Evolutionary conservation across 2,797 vertebrate species (phyloP).

Genomic region (Limnodromus scolopaceus): DNA sequence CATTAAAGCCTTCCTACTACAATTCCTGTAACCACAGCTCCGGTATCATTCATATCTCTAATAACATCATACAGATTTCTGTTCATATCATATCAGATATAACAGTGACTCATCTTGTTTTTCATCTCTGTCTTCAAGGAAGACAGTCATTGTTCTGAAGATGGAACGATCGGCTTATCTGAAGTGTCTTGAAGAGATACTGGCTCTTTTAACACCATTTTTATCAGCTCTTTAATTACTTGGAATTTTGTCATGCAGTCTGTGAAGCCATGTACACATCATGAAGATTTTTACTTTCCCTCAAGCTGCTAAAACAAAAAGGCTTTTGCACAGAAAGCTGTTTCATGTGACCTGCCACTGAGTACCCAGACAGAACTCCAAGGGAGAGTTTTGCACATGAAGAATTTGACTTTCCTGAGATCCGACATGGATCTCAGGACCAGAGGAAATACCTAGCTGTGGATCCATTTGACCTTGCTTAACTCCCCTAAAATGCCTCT

Average conservation of each 20-base stretch:
- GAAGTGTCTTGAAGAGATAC: slow-evolving; percentile 32
- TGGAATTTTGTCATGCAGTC: slow-evolving; percentile 35
- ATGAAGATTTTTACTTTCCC: neutral
- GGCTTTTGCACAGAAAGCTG: neutral
- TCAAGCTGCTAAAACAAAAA: neutral
- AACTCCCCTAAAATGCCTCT: neutral
- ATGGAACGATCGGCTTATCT: slow-evolving; percentile 33
- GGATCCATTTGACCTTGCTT: neutral
- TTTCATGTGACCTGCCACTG: neutral
- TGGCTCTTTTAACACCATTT: slow-evolving; percentile 15
- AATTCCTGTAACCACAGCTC: neutral
- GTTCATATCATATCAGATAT: neutral
- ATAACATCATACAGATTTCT: slow-evolving; percentile 31
- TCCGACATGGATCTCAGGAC: neutral
- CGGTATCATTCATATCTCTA: neutral
- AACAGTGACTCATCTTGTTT: slow-evolving; percentile 29
- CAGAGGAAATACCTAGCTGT: neutral
- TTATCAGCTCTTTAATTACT: slow-evolving; percentile 51
- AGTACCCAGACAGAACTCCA: neutral
- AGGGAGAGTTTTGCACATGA: neutral
- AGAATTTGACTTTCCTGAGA: neutral
- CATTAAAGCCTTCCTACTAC: slow-evolving; percentile 7
- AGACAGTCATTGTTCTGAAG: slow-evolving; percentile 33
- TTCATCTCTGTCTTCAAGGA: slow-evolving; percentile 64
- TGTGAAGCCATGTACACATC: neutral